Base-by-base conservation (phyloP, 2,797 vertebrate genomes). In the Smutsia temminckii region DNA sequence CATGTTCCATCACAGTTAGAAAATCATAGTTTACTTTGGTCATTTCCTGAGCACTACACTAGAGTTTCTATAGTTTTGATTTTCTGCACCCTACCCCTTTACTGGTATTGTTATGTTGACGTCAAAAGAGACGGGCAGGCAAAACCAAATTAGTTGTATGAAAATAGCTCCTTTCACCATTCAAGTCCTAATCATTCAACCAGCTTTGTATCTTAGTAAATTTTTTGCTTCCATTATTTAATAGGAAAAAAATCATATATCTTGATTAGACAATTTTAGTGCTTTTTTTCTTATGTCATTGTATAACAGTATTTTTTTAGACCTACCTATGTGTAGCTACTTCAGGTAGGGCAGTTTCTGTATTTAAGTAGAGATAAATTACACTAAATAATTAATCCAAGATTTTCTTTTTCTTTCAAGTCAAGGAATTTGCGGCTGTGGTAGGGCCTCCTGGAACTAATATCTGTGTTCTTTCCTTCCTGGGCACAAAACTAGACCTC, bases 281-380 rank as follows among this genome's bases (percentile, higher is more conserved):
- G 2, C 49, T 95, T 89, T 93, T 95, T 89, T 93, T 86, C 51
- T 94, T 72, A n/a, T 95, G n/a, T 92, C 17, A 71, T 68, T 91
- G 18, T 94, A 85, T 90, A 92, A 61, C 9, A n/a, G 9, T 59
- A 71, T 53, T 89, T 90, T 46, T 23, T 80, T 55, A 94, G 84
- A 46, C 9, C 7, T n/a, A 37, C 59, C 27, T 91, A 14, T 53
- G 11, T 71, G 23, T 72, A n/a, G 20, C 34, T 90, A 95, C 89
- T 92, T 96, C 46, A 94, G 72, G 14, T 61, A 93, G 68, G 23
- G 13, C n/a, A 75, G 32, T 32, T 32, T 90, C 29, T 93, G 8
- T 71, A 64, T 93, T 92, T 93, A 75, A 61, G 4, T 80, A 85
- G 29, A 63, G 51, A 85, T 86, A 83, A 88, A 95, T 78, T 90